Percentiles rank a stretch among this genome's conserved stretches.
Conservation (phyloP, 2,797 vertebrate species). For the Phalanger gymnotis region DNA sequence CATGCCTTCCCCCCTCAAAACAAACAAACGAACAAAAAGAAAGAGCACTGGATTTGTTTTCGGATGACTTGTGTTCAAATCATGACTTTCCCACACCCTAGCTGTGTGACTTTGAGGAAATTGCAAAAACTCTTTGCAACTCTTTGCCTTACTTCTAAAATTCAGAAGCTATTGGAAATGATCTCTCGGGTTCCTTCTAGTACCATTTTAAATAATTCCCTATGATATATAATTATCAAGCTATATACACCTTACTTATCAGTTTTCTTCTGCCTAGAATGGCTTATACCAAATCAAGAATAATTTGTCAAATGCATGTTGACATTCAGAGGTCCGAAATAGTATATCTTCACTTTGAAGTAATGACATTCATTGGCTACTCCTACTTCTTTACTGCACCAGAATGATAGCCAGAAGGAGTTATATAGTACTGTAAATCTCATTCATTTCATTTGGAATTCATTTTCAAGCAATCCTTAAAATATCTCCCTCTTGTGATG, state of each 20-base stretch:
- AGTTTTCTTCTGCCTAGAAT: constrained; percentile 26
- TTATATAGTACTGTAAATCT: background rate
- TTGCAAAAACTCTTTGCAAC: too few relatives aligned
- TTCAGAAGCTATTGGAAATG: background rate
- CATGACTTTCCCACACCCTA: background rate
- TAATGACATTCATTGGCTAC: background rate
- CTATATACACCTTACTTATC: background rate
- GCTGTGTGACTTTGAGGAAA: background rate
- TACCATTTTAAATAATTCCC: background rate
- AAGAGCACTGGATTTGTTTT: too few relatives aligned
- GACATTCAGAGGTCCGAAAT: constrained; percentile 3
- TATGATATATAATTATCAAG: background rate
- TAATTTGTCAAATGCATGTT: constrained; percentile 36
- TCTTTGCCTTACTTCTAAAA: too few relatives aligned
- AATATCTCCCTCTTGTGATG: background rate
- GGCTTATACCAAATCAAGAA: background rate
- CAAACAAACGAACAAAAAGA: too few relatives aligned
- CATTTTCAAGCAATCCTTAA: constrained; percentile 27
- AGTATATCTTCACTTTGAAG: constrained; percentile 31
- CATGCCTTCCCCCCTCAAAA: too few relatives aligned
- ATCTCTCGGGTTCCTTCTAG: background rate
- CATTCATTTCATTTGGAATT: constrained; percentile 28
- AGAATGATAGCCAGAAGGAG: constrained; percentile 26
- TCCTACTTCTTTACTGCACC: background rate
- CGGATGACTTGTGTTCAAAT: too few relatives aligned